These are phyloP conservation scores for Dreissena polymorpha DNA, from an alignment of 1,140 invertebrate genomes.

Conservation along the genomic window DNA sequence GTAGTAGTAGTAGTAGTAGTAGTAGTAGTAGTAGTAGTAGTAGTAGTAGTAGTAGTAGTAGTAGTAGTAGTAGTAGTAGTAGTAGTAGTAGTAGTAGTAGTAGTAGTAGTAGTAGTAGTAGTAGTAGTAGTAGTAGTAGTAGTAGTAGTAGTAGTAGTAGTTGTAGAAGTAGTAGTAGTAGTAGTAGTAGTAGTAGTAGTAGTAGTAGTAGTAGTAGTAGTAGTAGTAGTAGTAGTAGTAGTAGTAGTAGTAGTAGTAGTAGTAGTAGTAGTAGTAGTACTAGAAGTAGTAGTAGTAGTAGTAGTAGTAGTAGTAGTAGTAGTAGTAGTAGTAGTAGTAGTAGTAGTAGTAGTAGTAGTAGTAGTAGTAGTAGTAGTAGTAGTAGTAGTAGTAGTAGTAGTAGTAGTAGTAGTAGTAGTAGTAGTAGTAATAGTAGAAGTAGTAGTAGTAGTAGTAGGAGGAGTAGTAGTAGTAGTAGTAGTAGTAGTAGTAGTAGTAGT, in stretches of 20 bases:
- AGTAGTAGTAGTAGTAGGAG: too few relatives aligned
- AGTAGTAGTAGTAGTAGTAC: not conserved
- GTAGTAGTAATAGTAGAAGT: not conserved
- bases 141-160: slow-evolving; percentile 9
- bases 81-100: not conserved
- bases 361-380: not conserved
- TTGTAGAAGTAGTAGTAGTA: slow-evolving; percentile 1
- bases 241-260: too few relatives aligned
- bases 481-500: not conserved
- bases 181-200: slow-evolving; percentile 8
- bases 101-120: not conserved
- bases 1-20: too few relatives aligned
- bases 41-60: not conserved
- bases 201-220: slow-evolving; percentile 8
- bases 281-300: not conserved
- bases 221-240: slow-evolving; percentile 1
- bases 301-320: slow-evolving; percentile 8
- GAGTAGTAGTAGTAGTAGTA: not conserved
- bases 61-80: not conserved
- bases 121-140: not conserved
- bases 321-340: not conserved
- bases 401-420: not conserved
- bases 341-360: not conserved
- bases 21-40: too few relatives aligned
- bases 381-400: not conserved